A percentile compares a stretch with the other conserved stretches of the same genome.
phyloP scores from a whole-genome alignment of 64 coral and sea anemone species.

The Astreopora myriophthalma region DNA sequence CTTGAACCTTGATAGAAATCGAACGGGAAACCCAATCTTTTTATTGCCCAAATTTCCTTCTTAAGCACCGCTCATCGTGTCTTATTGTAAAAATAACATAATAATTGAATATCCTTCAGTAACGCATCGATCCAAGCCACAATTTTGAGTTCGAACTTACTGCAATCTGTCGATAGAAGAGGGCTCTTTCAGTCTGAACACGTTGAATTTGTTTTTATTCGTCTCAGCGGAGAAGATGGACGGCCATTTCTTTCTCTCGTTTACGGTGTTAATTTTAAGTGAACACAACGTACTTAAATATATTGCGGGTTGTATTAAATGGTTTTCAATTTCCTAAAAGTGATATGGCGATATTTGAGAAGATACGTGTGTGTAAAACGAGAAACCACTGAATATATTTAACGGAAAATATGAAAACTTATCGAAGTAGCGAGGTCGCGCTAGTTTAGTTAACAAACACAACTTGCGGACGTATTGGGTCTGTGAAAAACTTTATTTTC shows the following conservation, averaged over 20 bases:
- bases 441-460: conserved; percentile 35
- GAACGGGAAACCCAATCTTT: conserved; percentile 47
- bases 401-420: conserved; percentile 34
- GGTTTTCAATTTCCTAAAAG: conserved; percentile 94
- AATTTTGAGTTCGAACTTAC: conserved; percentile 23
- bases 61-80: conserved; percentile 57
- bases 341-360: conserved; percentile 99
- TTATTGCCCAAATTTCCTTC: conserved; percentile 61
- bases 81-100: conserved; percentile 56
- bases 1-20: conserved; percentile 51
- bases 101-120: conserved; percentile 23
- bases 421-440: background rate
- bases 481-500: conserved; percentile 27
- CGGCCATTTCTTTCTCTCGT: background rate
- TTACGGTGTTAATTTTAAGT: conserved; percentile 37
- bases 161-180: background rate
- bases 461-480: conserved; percentile 34
- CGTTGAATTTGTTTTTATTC: background rate
- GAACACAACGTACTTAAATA: conserved; percentile 76
- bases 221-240: background rate
- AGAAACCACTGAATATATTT: conserved; percentile 79
- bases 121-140: background rate
- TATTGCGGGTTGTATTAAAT: conserved; percentile 80
- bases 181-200: background rate
- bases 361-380: conserved; percentile 88